Base-by-base conservation (phyloP, 1,140 invertebrate species). In the Drosophila ficusphila region DNA sequence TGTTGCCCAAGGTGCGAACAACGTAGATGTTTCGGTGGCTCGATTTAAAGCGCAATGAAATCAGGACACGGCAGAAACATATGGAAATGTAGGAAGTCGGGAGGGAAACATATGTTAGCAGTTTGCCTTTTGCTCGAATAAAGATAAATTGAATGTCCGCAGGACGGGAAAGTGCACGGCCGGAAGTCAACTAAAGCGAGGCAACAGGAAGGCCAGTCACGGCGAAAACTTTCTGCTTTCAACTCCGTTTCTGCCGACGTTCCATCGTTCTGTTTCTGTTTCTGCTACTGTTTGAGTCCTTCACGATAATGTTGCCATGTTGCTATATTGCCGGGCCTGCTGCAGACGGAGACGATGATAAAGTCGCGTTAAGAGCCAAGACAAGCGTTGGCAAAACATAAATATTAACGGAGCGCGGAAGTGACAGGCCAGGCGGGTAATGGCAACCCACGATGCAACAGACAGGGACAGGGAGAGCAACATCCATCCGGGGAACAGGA, bases 331-430 rank as follows among this genome's bases (percentile, higher is more conserved):
- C 29, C 23, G 25, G 25, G 44, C 42, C 61, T 67, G 44, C 58
- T 33, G 16, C 36, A 27, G 60, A 67, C 62, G 23, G 4, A 49
- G 56, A 69, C 39, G 75, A 77, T 54, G 36, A 76, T 52, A 72
- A 53, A 51, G 52, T 53, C 27, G 48, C 52, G 29, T 38, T 61
- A 64, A 65, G 47, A 69, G 44, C 72, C 38, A 76, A 77, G 65
- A 77, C 57, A 72, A 76, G 56, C 79, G 57, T 58, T 77, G 71
- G 67, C 56, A 74, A 83, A 76, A 83, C 74, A 82, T 83, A 83
- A 82, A 82, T 83, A 82, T 83, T 69, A 82, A 82, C 61, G 74
- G 56, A 82, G 73, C 34, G 52, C 78, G 78, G 78, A 82, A 74
- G 74, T 58, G 78, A 78, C 79, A 83, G 79, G 58, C 68, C 79